These are phyloP conservation scores for Hormaphis cornu DNA, from an alignment of 1,140 invertebrate species.

Conservation along the genomic window DNA sequence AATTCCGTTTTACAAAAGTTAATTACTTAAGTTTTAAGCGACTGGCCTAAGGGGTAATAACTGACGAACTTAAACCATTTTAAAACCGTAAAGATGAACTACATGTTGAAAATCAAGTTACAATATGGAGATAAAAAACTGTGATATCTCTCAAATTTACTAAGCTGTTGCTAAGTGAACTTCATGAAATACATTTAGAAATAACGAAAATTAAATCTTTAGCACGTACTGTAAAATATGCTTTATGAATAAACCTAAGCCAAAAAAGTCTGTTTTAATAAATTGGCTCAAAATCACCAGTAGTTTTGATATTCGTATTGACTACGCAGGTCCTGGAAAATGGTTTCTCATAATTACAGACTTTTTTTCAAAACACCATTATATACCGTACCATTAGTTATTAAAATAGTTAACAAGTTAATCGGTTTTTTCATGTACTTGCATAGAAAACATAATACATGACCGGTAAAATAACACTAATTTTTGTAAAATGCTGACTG, in stretches of 20 bases:
- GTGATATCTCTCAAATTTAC: not conserved
- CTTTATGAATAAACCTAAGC: not conserved
- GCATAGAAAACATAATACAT: too few relatives aligned
- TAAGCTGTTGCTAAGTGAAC: not conserved
- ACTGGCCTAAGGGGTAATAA: not conserved
- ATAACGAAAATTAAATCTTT: conserved; percentile 34
- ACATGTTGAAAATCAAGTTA: not conserved
- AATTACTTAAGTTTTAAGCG: not conserved
- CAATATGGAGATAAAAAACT: not conserved
- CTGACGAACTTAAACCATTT: not conserved
- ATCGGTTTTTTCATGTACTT: too few relatives aligned
- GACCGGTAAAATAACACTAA: too few relatives aligned
- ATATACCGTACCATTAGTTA: too few relatives aligned
- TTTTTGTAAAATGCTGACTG: too few relatives aligned
- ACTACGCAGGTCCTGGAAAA: conserved; percentile 30
- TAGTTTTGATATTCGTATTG: conserved; percentile 35
- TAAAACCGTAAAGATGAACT: not conserved
- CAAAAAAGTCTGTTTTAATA: conserved; percentile 37
- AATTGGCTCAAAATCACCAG: conserved; percentile 25
- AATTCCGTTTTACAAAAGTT: not conserved
- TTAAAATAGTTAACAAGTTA: too few relatives aligned
- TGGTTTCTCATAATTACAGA: not conserved
- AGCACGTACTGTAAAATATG: conserved; percentile 16
- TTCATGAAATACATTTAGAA: conserved; percentile 27
- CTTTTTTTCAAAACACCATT: not conserved